phyloP scores from a whole-genome alignment of 2,888 invertebrate species.

The Rhamphomyia laevipes region DNA sequence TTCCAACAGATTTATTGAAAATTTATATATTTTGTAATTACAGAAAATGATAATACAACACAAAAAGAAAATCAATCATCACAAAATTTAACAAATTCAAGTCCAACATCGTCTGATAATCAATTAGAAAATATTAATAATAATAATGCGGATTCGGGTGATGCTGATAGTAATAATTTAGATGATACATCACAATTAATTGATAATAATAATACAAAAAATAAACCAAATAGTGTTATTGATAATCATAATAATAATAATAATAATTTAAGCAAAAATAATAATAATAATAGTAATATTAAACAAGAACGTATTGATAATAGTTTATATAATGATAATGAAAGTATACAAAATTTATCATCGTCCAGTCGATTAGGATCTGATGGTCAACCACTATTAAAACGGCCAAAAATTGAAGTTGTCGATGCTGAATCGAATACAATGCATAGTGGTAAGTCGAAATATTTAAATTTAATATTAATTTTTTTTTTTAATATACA shows the following conservation, averaged over 20 bases:
- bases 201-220: slow-evolving; percentile 27
- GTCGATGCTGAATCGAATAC: slow-evolving; percentile 86
- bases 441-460: slow-evolving; percentile 75
- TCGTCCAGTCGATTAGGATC: slow-evolving; percentile 2
- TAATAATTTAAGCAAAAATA: neutral
- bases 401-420: slow-evolving; percentile 68
- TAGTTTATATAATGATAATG: slow-evolving; percentile 50
- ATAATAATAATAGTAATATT: slow-evolving; percentile 30
- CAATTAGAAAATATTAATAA: neutral
- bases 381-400: slow-evolving; percentile 41
- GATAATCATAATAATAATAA: neutral
- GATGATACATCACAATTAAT: too few species aligned
- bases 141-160: neutral
- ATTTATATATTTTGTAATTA: slow-evolving; percentile 1
- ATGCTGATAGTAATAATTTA: neutral
- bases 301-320: slow-evolving; percentile 57
- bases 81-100: slow-evolving; percentile 9
- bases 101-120: neutral
- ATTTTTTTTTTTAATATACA: too few species aligned
- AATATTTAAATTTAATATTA: neutral
- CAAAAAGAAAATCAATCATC: slow-evolving; percentile 38
- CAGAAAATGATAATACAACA: slow-evolving; percentile 45
- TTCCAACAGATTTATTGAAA: neutral
- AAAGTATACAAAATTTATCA: slow-evolving; percentile 17
- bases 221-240: slow-evolving; percentile 30